Evolutionary conservation across 2,113 vertebrate species (phyloP).

Genomic region (Dendropsophus ebraccatus): DNA sequence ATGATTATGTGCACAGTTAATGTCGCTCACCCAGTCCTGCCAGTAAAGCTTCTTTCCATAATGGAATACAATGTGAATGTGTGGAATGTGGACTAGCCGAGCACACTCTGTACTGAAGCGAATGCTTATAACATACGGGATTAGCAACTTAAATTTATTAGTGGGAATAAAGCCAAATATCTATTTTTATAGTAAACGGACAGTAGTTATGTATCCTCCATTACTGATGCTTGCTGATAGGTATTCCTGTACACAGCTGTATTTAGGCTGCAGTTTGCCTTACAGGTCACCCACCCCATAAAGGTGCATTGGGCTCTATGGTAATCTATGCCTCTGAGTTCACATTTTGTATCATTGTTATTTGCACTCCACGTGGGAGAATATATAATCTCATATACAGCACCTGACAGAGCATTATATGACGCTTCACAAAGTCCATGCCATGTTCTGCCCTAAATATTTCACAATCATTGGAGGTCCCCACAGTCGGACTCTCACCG

Average conservation of each 20-base stretch:
- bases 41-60: constrained; percentile 1
- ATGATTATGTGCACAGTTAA: not conserved
- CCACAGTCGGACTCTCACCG: too few species aligned
- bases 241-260: not conserved
- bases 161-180: not conserved
- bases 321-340: too few species aligned
- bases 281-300: too few species aligned
- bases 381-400: too few species aligned
- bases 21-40: not conserved
- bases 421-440: too few species aligned
- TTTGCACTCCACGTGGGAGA: too few species aligned
- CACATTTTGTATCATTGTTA: too few species aligned
- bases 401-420: too few species aligned
- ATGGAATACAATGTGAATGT: not conserved
- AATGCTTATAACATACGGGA: not conserved
- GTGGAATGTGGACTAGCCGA: not conserved
- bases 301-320: too few species aligned
- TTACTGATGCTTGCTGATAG: not conserved
- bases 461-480: too few species aligned
- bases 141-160: not conserved
- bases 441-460: too few species aligned
- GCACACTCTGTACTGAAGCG: not conserved
- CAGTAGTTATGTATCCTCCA: not conserved
- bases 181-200: not conserved
- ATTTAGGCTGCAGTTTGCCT: not conserved